Base-by-base conservation (phyloP, 2,888 invertebrate genomes). In the Sinotaia quadrata region DNA sequence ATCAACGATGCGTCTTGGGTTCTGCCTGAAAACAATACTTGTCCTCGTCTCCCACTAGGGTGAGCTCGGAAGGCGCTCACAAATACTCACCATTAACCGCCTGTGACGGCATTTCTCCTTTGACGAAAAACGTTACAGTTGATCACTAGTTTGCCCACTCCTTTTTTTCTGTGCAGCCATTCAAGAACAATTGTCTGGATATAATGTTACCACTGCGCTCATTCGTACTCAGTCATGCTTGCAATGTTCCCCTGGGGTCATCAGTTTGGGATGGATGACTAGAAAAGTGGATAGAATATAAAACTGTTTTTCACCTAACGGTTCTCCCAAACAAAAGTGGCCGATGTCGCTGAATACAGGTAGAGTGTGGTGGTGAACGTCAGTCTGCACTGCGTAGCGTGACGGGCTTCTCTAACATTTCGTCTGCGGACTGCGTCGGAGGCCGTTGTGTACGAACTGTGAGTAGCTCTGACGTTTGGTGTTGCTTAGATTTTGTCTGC, bases 71-170 rank as follows among this genome's bases (percentile, higher is more conserved):
- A n/a, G n/a, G n/a, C n/a, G n/a, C n/a, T n/a, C n/a, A n/a, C n/a
- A n/a, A n/a, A n/a, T n/a, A n/a, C n/a, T n/a, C n/a, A n/a, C n/a
- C n/a, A n/a, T n/a, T n/a, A n/a, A n/a, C n/a, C n/a, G n/a, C n/a
- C n/a, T n/a, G n/a, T n/a, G n/a, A n/a, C n/a, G n/a, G n/a, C n/a
- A n/a, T n/a, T n/a, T 15, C 41, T 15, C 41, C 41, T 41, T 41
- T 41, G 54, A 27, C 7, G 29, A 54, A 54, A 54, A 54, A 54
- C 54, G 54, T 54, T 54, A 54, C 54, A 54, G 31, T 54, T 27
- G 54, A 54, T 54, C 54, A 54, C 54, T n/a, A 31, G 10, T 7
- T 54, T 54, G 31, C 21, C 54, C 8, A 31, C 27, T 15, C 54
- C 54, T 54, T 54, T 54, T 31, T 5, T 24, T 21, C 47, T 21